Percentiles rank a stretch among this genome's conserved stretches.
phyloP scores from a whole-genome alignment of 2,888 invertebrate species.

The Drosophila sordidula region DNA sequence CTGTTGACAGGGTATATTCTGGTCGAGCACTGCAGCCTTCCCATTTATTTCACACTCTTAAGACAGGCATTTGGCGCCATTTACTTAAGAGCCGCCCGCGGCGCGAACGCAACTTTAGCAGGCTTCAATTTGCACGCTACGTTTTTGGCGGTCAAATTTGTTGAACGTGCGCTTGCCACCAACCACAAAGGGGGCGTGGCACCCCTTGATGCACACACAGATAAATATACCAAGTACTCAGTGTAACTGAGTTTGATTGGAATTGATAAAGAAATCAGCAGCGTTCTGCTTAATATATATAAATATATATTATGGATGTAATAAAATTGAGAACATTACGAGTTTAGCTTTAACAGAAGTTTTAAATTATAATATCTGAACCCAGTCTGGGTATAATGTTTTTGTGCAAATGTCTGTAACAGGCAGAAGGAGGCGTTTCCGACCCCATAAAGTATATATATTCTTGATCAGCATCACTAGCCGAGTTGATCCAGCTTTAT shows the following conservation, averaged over 20 bases:
- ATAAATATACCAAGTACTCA: slow-evolving; percentile 13
- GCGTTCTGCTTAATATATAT: too few relatives aligned
- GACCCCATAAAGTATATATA: too few relatives aligned
- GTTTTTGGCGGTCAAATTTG: slow-evolving; percentile 60
- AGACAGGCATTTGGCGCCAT: slow-evolving; percentile 36
- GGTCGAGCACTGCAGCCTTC: not conserved
- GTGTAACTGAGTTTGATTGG: not conserved
- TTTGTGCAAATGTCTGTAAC: too few relatives aligned
- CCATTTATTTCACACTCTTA: slow-evolving; percentile 28
- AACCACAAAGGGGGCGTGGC: slow-evolving; percentile 50
- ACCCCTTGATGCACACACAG: slow-evolving; percentile 2
- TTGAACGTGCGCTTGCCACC: slow-evolving; percentile 31
- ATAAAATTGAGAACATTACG: not conserved
- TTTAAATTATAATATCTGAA: too few relatives aligned
- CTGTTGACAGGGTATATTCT: not conserved
- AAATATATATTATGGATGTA: not conserved
- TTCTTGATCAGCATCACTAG: too few relatives aligned
- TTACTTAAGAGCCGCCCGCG: slow-evolving; percentile 57
- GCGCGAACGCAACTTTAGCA: slow-evolving; percentile 50
- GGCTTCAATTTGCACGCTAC: slow-evolving; percentile 48
- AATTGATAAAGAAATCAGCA: not conserved
- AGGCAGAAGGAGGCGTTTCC: too few relatives aligned
- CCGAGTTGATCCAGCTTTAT: too few relatives aligned
- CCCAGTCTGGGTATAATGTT: too few relatives aligned
- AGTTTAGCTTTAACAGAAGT: not conserved